These are phyloP conservation scores for Periophthalmus modestus DNA, from an alignment of 2,113 vertebrate genomes.

Conservation along the genomic window DNA sequence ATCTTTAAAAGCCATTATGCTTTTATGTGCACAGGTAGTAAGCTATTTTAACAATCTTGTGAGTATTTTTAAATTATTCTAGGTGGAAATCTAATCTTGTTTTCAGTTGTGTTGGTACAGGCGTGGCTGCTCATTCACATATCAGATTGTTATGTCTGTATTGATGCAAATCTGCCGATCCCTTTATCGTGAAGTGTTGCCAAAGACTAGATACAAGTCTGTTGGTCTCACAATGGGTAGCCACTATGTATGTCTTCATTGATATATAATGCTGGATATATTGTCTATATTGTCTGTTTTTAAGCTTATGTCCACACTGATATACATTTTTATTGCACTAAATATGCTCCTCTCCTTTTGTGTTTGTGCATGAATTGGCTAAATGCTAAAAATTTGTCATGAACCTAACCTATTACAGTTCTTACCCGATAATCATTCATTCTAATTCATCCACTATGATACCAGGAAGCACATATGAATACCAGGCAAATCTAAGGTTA, in stretches of 20 bases:
- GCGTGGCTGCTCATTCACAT: constrained; percentile 42
- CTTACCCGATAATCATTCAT: background rate
- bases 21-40: background rate
- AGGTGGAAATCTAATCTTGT: too few relatives aligned
- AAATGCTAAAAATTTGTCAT: background rate
- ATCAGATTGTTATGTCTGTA: constrained; percentile 54
- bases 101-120: background rate
- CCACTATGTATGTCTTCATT: constrained; percentile 1
- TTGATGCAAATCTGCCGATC: constrained; percentile 51
- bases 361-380: background rate
- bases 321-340: background rate
- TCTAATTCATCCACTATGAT: background rate
- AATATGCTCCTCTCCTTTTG: background rate
- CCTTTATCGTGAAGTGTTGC: constrained; percentile 61
- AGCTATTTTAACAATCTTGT: background rate
- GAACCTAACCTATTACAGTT: too few relatives aligned
- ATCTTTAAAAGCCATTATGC: background rate
- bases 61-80: background rate
- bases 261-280: background rate
- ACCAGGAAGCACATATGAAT: too few relatives aligned
- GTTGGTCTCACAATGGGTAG: constrained; percentile 8
- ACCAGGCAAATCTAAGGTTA: too few relatives aligned
- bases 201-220: constrained; percentile 57
- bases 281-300: background rate
- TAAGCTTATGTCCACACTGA: background rate